Evolutionary conservation across 2,888 invertebrate genomes (phyloP).

Genomic region (Seira musarum): DNA sequence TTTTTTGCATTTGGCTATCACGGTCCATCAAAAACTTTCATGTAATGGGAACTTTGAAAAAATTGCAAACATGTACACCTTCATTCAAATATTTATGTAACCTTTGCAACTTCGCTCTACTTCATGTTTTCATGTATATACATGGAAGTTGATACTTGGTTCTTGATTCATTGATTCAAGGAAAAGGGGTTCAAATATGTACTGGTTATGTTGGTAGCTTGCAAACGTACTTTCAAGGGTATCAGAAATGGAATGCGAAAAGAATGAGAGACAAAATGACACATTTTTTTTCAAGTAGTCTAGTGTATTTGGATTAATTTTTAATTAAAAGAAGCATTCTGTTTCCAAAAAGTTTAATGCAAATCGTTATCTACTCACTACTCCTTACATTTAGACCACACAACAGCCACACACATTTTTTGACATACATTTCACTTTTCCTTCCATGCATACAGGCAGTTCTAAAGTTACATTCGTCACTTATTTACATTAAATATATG

Average conservation of each 20-base stretch:
- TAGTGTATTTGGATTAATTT: conserved; percentile 51
- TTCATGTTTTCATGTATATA: no score
- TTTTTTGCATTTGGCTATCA: no score
- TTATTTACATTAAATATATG: conserved; percentile 20
- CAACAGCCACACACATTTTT: conserved; percentile 50
- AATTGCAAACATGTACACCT: no score
- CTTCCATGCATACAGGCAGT: conserved; percentile 18
- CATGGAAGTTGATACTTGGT: no score
- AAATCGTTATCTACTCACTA: conserved; percentile 45
- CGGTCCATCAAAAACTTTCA: no score
- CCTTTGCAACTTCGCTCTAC: no score
- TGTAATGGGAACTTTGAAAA: no score
- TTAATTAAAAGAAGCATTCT: conserved; percentile 56
- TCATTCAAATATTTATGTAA: no score
- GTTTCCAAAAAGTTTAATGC: conserved; percentile 57
- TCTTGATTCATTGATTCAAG: background rate
- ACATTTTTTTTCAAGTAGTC: background rate
- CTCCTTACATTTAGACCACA: no score
- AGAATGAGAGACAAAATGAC: background rate
- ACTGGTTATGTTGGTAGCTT: background rate
- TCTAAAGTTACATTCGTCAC: conserved; percentile 8
- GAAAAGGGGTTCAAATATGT: background rate
- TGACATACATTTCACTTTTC: conserved; percentile 39
- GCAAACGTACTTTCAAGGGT: conserved; percentile 17
- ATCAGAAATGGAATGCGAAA: background rate